A percentile compares a stretch with the other conserved stretches of the same genome.
These are phyloP conservation scores for Acanthopagrus latus DNA, from an alignment of 2,797 vertebrate species.

Conservation along the genomic window DNA sequence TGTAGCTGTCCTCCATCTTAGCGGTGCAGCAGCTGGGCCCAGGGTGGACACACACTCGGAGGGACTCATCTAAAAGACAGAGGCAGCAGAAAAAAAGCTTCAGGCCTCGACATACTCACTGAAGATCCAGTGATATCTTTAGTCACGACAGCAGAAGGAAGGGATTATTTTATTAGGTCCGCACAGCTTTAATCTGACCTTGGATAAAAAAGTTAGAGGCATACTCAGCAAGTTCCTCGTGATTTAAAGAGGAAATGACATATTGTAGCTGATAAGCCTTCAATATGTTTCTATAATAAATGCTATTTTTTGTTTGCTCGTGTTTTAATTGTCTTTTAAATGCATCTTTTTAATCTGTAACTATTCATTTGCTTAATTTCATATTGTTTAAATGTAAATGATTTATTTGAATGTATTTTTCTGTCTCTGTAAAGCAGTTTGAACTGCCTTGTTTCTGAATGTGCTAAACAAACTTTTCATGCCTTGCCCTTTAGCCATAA, in stretches of 20 bases:
- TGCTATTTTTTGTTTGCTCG: neutral
- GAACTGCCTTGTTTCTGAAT: no score
- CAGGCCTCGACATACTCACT: neutral
- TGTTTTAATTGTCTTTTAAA: no score
- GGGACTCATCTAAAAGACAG: slow-evolving; percentile 82
- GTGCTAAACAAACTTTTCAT: no score
- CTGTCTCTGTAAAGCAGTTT: no score
- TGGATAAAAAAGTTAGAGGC: neutral
- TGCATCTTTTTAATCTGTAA: no score
- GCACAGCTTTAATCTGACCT: neutral
- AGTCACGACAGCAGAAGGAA: neutral
- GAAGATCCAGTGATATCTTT: neutral
- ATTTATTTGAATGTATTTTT: no score
- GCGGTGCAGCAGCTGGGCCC: slow-evolving; percentile 91
- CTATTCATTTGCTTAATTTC: no score
- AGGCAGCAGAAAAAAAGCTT: neutral
- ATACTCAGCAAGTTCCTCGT: neutral
- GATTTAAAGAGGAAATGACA: neutral
- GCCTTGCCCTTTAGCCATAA: no score
- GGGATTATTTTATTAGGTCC: neutral
- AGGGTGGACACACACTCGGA: slow-evolving; percentile 89
- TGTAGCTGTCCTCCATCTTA: slow-evolving; percentile 94
- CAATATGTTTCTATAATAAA: neutral
- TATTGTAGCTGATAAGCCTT: neutral
- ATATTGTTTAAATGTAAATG: no score